Conservation (phyloP, 2,888 invertebrate species). For the Steinernema carpocapsae region DNA sequence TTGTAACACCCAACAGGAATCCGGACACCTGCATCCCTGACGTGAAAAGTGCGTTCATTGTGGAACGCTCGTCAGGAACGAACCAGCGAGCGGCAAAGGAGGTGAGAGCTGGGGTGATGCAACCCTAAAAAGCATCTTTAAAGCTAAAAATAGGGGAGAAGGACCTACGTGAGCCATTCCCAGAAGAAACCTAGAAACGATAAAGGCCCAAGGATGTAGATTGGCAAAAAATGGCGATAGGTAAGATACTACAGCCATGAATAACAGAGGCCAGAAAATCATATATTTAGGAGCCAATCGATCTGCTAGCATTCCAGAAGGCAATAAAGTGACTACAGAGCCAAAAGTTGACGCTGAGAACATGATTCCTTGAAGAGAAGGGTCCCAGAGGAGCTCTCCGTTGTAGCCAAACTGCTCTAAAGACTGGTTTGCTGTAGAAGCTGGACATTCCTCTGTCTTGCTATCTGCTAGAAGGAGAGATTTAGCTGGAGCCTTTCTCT, state of each 20-base stretch:
- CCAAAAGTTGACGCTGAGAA: slow-evolving; percentile 60
- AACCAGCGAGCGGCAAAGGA: slow-evolving; percentile 56
- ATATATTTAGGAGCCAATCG: slow-evolving; percentile 54
- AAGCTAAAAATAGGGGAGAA: not conserved
- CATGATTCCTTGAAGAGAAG: slow-evolving; percentile 53
- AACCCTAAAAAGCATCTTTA: slow-evolving; percentile 40
- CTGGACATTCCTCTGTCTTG: not conserved
- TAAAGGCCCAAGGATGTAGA: slow-evolving; percentile 47
- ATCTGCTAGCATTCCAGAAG: slow-evolving; percentile 57
- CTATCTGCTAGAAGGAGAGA: not conserved
- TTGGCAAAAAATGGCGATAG: slow-evolving; percentile 53
- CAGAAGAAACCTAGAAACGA: slow-evolving; percentile 53
- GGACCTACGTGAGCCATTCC: slow-evolving; percentile 50
- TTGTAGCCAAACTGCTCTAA: slow-evolving; percentile 27
- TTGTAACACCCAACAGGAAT: slow-evolving; percentile 46
- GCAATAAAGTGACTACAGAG: slow-evolving; percentile 49
- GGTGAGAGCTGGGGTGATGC: slow-evolving; percentile 52
- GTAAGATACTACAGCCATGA: slow-evolving; percentile 47
- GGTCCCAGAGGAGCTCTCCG: slow-evolving; percentile 54
- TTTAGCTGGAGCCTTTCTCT: not conserved
- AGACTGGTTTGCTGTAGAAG: not conserved
- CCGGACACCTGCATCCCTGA: slow-evolving; percentile 58
- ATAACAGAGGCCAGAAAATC: slow-evolving; percentile 43
- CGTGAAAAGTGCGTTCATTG: slow-evolving; percentile 59
- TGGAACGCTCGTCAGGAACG: slow-evolving; percentile 52